Evolutionary conservation across 92 coral and sea anemone species (phyloP).

Genomic region (Heliopora coerulea): DNA sequence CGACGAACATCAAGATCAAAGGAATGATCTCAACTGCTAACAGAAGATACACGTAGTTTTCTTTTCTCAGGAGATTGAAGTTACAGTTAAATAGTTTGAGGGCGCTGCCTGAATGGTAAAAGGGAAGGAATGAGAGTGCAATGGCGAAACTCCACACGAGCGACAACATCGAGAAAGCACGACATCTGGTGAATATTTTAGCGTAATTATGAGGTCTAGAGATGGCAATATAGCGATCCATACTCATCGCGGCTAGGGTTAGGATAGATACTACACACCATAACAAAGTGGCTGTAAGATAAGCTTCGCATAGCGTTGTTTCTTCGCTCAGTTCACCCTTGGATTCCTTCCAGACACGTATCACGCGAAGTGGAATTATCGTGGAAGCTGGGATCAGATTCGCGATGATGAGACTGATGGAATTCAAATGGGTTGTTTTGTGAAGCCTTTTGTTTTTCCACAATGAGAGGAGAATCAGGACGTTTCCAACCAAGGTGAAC

Average conservation of each 20-base stretch:
- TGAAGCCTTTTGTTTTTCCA: slow-evolving; percentile 36
- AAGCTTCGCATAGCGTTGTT: slow-evolving; percentile 30
- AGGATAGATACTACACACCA: slow-evolving; percentile 32
- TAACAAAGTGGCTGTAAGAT: slow-evolving; percentile 23
- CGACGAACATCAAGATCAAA: slow-evolving; percentile 25
- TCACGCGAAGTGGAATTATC: slow-evolving; percentile 28
- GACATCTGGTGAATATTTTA: not conserved
- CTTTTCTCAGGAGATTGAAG: slow-evolving; percentile 36
- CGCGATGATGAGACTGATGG: slow-evolving; percentile 18
- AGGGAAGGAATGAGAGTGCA: slow-evolving; percentile 8
- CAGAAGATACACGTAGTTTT: slow-evolving; percentile 37
- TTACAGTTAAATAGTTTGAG: slow-evolving; percentile 37
- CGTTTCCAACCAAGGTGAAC: slow-evolving; percentile 30
- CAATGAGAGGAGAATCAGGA: slow-evolving; percentile 20
- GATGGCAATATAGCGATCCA: slow-evolving; percentile 39
- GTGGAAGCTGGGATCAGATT: slow-evolving; percentile 34
- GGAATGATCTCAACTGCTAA: slow-evolving; percentile 32
- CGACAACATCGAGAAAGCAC: not conserved
- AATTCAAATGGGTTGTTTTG: slow-evolving; percentile 13
- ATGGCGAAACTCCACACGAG: slow-evolving; percentile 27
- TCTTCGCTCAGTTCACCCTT: slow-evolving; percentile 16
- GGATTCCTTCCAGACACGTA: slow-evolving; percentile 31
- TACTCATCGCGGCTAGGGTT: slow-evolving; percentile 23
- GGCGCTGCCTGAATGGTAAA: slow-evolving; percentile 21
- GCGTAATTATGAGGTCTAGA: slow-evolving; percentile 25